phyloP scores from a whole-genome alignment of 2,113 vertebrate genomes.

The Zosterops japonicus region DNA sequence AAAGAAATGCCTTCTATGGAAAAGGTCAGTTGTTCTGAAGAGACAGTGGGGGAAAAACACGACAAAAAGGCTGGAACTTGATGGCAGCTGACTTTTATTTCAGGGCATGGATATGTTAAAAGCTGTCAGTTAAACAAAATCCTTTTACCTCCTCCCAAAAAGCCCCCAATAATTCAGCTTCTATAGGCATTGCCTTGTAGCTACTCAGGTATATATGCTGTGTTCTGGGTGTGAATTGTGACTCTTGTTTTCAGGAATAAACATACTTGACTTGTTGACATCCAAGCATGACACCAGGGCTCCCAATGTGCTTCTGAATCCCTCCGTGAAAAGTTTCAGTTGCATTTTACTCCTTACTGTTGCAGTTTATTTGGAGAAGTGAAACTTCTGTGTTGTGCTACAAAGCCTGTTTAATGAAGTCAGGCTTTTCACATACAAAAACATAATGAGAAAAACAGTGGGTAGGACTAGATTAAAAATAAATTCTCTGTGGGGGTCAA shows the following conservation, averaged over 20 bases:
- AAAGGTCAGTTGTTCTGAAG: slow-evolving; percentile 29
- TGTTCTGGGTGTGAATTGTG: not conserved
- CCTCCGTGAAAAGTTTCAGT: not conserved
- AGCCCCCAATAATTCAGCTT: not conserved
- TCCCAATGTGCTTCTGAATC: not conserved
- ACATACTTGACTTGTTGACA: not conserved
- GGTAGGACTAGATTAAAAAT: not conserved
- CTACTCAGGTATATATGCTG: not conserved
- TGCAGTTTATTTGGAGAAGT: not conserved
- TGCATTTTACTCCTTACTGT: not conserved
- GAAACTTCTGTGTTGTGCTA: not conserved
- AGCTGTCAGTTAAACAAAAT: not conserved
- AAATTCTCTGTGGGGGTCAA: not conserved
- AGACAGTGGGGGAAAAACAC: not conserved
- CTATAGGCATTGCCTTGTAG: not conserved
- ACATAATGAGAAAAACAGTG: not conserved
- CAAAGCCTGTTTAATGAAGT: not conserved
- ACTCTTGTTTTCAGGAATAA: not conserved
- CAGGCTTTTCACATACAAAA: not conserved
- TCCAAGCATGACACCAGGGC: not conserved
- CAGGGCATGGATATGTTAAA: not conserved
- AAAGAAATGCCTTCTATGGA: not conserved
- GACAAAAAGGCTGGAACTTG: not conserved
- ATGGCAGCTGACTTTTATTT: slow-evolving; percentile 6
- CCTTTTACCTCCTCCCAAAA: not conserved